Evolutionary conservation across 2,797 vertebrate genomes (phyloP).

Genomic region (Thunnus albacares): DNA sequence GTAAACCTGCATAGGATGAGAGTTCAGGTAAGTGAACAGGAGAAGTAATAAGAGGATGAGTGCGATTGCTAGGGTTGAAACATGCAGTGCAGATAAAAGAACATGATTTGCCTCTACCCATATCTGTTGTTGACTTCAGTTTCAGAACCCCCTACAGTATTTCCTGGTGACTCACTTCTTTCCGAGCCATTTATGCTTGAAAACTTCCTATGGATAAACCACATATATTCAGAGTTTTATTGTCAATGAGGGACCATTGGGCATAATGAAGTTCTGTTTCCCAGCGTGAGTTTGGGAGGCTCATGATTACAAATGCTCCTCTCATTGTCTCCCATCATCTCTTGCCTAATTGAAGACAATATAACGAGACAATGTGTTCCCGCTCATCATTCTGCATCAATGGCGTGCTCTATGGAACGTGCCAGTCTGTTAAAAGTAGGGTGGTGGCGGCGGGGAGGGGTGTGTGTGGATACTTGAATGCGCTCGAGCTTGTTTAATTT

Average conservation of each 20-base stretch:
- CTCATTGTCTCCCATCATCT: constrained; percentile 81
- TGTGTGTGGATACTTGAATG: constrained; percentile 67
- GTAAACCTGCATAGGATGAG: constrained; percentile 30
- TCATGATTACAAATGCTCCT: constrained; percentile 84
- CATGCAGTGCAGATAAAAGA: constrained; percentile 44
- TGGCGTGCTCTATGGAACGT: constrained; percentile 76
- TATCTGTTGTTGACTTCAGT: constrained; percentile 63
- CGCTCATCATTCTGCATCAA: constrained; percentile 79
- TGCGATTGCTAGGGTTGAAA: constrained; percentile 38
- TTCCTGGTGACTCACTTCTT: constrained; percentile 74
- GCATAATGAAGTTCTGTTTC: constrained; percentile 85
- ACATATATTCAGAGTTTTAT: constrained; percentile 77
- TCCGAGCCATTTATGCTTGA: constrained; percentile 72
- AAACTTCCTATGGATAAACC: constrained; percentile 72
- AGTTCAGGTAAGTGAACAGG: constrained; percentile 61
- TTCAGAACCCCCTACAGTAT: constrained; percentile 67
- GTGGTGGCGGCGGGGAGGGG: constrained; percentile 33
- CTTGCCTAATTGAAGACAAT: constrained; percentile 84
- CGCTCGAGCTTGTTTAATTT: constrained; percentile 81
- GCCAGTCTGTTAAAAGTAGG: constrained; percentile 73
- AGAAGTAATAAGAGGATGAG: constrained; percentile 15
- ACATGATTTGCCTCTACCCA: constrained; percentile 34
- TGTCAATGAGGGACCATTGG: constrained; percentile 78
- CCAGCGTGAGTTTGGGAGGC: constrained; percentile 78
- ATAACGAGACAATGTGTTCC: constrained; percentile 81